phyloP scores from a whole-genome alignment of 2,888 invertebrate species.

The Lasioglossum calceatum region DNA sequence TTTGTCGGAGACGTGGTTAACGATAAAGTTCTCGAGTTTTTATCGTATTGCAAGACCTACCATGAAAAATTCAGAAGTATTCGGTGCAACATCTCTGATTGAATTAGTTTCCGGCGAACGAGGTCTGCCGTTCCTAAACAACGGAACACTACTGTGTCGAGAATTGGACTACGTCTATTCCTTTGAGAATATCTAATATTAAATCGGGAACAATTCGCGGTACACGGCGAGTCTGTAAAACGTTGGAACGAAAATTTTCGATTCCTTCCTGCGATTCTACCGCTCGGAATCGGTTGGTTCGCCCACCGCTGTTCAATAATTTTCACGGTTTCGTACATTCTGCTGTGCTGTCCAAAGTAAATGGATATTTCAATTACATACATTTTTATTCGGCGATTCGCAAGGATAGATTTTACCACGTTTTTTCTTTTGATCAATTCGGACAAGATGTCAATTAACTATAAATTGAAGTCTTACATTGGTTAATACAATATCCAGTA shows the following conservation, averaged over 20 bases:
- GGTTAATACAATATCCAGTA: neutral
- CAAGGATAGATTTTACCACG: neutral
- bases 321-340: neutral
- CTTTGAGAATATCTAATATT: slow-evolving; percentile 45
- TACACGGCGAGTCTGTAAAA: slow-evolving; percentile 9
- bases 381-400: neutral
- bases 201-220: slow-evolving; percentile 24
- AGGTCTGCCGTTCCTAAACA: slow-evolving; percentile 19
- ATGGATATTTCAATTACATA: neutral
- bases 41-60: neutral
- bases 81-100: slow-evolving; percentile 25
- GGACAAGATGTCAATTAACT: neutral
- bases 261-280: slow-evolving; percentile 21
- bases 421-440: neutral
- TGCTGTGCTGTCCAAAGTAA: neutral
- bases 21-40: slow-evolving; percentile 16
- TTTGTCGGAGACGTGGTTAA: neutral
- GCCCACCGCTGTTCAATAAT: slow-evolving; percentile 12
- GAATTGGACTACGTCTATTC: slow-evolving; percentile 25
- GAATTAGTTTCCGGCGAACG: neutral
- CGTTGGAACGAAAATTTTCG: slow-evolving; percentile 24
- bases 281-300: neutral
- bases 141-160: slow-evolving; percentile 17
- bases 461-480: neutral
- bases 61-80: slow-evolving; percentile 31